Conservation (phyloP, 2,888 invertebrate species). For the Liodrosophila aerea region DNA sequence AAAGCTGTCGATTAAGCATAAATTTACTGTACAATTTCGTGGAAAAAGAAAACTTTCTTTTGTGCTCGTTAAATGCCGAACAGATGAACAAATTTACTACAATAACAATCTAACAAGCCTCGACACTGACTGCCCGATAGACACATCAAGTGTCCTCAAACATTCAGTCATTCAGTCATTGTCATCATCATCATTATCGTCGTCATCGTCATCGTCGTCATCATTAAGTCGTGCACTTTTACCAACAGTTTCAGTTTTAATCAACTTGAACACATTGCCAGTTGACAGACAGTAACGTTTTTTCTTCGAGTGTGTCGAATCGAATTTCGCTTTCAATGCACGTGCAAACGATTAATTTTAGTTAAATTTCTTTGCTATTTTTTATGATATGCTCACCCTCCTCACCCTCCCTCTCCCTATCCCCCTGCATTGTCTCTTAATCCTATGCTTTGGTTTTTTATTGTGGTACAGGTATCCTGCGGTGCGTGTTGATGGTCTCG, state of each 20-base stretch:
- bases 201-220: constrained; percentile 19
- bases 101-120: constrained; percentile 30
- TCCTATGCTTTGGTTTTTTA: constrained; percentile 46
- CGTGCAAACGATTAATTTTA: constrained; percentile 66
- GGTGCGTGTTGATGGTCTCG: constrained; percentile 64
- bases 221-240: constrained; percentile 34
- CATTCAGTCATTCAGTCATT: constrained; percentile 1
- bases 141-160: constrained; percentile 66
- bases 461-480: constrained; percentile 57
- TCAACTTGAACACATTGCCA: constrained; percentile 28
- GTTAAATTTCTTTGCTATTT: constrained; percentile 24
- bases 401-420: not conserved
- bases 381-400: constrained; percentile 17
- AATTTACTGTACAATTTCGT: constrained; percentile 38
- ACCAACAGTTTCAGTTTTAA: constrained; percentile 29
- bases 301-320: constrained; percentile 9
- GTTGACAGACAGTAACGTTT: constrained; percentile 22
- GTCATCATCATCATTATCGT: constrained; percentile 23
- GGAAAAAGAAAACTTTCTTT: constrained; percentile 64
- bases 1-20: constrained; percentile 33
- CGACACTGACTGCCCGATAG: constrained; percentile 39
- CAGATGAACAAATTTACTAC: constrained; percentile 6
- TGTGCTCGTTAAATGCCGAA: constrained; percentile 46
- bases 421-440: constrained; percentile 24
- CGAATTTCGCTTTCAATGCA: constrained; percentile 47